Evolutionary conservation across 2,113 vertebrate species (phyloP).

Genomic region (Falco punctatus): DNA sequence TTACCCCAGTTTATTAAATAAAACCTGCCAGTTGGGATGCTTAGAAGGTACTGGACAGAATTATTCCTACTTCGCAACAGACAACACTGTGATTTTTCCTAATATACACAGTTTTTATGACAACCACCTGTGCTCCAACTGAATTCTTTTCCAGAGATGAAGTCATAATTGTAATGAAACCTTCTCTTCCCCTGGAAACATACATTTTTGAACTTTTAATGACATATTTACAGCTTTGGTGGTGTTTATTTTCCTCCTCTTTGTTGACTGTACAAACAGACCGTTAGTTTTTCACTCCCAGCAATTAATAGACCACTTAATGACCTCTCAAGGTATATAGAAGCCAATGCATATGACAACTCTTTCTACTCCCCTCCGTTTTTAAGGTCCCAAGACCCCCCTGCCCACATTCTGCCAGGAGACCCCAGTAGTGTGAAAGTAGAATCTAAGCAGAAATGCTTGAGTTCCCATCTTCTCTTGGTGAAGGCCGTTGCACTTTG

Average conservation of each 20-base stretch:
- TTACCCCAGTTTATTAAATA: neutral
- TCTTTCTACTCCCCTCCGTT: neutral
- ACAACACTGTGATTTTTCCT: conserved; percentile 9
- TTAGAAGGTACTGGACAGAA: neutral
- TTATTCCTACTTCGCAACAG: conserved; percentile 29
- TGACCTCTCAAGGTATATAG: neutral
- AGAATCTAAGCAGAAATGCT: neutral
- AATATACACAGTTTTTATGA: conserved; percentile 22
- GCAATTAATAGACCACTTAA: neutral
- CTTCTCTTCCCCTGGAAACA: conserved; percentile 20
- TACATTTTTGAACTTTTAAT: neutral
- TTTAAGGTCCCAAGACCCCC: neutral
- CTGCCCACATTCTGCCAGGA: neutral
- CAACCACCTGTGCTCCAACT: conserved; percentile 29
- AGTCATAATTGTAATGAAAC: conserved; percentile 27
- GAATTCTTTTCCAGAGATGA: conserved; percentile 36
- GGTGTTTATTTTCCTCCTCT: conserved; percentile 31
- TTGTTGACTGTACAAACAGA: neutral
- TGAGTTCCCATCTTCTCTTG: neutral
- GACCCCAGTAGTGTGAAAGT: neutral
- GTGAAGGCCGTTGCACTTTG: neutral
- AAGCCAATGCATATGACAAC: neutral
- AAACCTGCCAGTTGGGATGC: conserved; percentile 5
- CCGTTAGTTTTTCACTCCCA: neutral
- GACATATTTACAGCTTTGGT: neutral